Evolutionary conservation across 2,113 vertebrate species (phyloP).

Genomic region (Morone saxatilis): DNA sequence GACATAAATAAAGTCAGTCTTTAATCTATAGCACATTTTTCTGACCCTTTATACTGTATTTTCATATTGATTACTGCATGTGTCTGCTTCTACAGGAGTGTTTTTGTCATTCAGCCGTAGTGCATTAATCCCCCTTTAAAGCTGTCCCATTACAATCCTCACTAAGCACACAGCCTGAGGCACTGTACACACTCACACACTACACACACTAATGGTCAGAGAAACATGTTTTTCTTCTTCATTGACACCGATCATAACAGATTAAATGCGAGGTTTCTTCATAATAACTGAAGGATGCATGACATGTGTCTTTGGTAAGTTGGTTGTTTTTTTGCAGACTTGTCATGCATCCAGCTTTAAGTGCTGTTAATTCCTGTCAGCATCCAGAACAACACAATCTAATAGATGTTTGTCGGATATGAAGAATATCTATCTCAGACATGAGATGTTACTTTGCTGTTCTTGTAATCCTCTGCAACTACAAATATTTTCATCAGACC

Average conservation of each 20-base stretch:
- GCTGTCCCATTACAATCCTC: slow-evolving; percentile 70
- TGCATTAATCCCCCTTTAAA: slow-evolving; percentile 77
- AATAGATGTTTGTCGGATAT: slow-evolving; percentile 43
- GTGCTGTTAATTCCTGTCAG: slow-evolving; percentile 50
- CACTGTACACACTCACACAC: slow-evolving; percentile 31
- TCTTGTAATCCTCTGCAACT: slow-evolving; percentile 43
- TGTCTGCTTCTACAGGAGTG: slow-evolving; percentile 71
- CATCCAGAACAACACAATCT: slow-evolving; percentile 32
- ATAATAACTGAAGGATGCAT: slow-evolving; percentile 65
- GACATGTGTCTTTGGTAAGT: slow-evolving; percentile 46
- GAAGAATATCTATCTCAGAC: slow-evolving; percentile 34
- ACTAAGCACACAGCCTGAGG: slow-evolving; percentile 66
- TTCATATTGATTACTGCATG: slow-evolving; percentile 53
- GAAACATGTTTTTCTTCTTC: slow-evolving; percentile 82
- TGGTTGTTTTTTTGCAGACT: slow-evolving; percentile 66
- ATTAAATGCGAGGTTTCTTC: slow-evolving; percentile 77
- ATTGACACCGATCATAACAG: slow-evolving; percentile 74
- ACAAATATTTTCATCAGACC: slow-evolving; percentile 59
- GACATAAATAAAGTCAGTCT: slow-evolving; percentile 1
- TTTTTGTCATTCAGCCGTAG: slow-evolving; percentile 61
- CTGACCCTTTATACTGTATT: slow-evolving; percentile 4
- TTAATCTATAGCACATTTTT: not conserved
- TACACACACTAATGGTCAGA: slow-evolving; percentile 45
- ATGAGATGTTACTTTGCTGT: slow-evolving; percentile 32
- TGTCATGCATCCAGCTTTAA: slow-evolving; percentile 62